phyloP scores from a whole-genome alignment of 2,797 vertebrate genomes.

The Kryptopterus vitreolus region DNA sequence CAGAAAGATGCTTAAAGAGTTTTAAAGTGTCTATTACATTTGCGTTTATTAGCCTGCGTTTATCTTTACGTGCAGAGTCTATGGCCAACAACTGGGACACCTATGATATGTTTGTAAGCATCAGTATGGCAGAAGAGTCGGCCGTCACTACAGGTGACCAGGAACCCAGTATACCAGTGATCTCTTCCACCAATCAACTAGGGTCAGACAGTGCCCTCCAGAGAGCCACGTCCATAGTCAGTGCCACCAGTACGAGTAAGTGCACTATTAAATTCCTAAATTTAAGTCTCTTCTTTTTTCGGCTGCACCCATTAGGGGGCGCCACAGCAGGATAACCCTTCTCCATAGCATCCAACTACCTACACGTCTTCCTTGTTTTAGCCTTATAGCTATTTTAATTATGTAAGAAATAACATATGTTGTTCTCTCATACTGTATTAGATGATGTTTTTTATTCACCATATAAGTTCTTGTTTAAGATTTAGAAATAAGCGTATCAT shows the following conservation, averaged over 20 bases:
- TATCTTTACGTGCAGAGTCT: constrained; percentile 64
- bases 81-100: constrained; percentile 80
- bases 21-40: constrained; percentile 1
- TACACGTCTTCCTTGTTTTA: not conserved
- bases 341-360: too few relatives aligned
- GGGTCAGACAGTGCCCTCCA: constrained; percentile 41
- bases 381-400: not conserved
- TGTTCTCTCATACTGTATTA: not conserved
- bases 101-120: constrained; percentile 63
- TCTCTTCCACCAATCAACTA: constrained; percentile 37
- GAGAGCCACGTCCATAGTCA: constrained; percentile 54
- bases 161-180: constrained; percentile 4
- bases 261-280: not conserved
- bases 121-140: constrained; percentile 40
- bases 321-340: too few relatives aligned
- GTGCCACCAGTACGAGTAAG: constrained; percentile 71
- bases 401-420: not conserved
- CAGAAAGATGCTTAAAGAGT: not conserved
- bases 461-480: not conserved
- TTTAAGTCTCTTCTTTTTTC: too few relatives aligned
- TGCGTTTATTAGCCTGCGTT: not conserved
- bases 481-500: not conserved
- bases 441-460: not conserved
- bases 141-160: constrained; percentile 26
- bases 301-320: too few relatives aligned